Conservation (phyloP, 1,140 invertebrate species). For the Drosophila truncata region DNA sequence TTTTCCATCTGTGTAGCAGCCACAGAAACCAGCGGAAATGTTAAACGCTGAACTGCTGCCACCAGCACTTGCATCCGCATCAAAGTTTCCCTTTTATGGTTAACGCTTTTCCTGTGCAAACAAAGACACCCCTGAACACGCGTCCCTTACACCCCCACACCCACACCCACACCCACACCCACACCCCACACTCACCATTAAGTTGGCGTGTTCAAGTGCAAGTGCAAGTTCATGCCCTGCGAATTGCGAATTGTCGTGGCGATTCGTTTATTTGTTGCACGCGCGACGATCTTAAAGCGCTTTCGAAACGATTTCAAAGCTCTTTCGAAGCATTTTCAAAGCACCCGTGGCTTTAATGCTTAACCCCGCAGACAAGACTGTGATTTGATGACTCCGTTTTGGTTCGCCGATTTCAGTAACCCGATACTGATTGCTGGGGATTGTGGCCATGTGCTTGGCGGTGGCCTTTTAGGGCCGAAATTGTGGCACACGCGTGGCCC, state of each 20-base stretch:
- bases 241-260: conserved; percentile 27
- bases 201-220: conserved; percentile 50
- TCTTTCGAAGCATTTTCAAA: background rate
- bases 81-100: conserved; percentile 29
- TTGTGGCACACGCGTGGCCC: background rate
- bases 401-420: conserved; percentile 33
- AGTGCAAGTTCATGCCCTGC: conserved; percentile 54
- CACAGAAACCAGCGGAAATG: conserved; percentile 21
- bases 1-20: conserved; percentile 11
- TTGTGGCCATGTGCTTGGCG: conserved; percentile 6
- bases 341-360: conserved; percentile 46
- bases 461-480: background rate
- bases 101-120: conserved; percentile 40
- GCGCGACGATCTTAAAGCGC: conserved; percentile 38
- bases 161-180: background rate
- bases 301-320: conserved; percentile 5
- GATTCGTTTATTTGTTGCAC: conserved; percentile 47
- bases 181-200: conserved; percentile 21
- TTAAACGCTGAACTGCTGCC: conserved; percentile 25
- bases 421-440: conserved; percentile 35
- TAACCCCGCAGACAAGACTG: conserved; percentile 20
- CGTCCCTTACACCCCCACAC: background rate
- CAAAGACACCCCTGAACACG: conserved; percentile 24
- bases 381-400: conserved; percentile 43
- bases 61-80: conserved; percentile 27